Conservation (phyloP, 2,113 vertebrate species). For the Barnardius zonarius region DNA sequence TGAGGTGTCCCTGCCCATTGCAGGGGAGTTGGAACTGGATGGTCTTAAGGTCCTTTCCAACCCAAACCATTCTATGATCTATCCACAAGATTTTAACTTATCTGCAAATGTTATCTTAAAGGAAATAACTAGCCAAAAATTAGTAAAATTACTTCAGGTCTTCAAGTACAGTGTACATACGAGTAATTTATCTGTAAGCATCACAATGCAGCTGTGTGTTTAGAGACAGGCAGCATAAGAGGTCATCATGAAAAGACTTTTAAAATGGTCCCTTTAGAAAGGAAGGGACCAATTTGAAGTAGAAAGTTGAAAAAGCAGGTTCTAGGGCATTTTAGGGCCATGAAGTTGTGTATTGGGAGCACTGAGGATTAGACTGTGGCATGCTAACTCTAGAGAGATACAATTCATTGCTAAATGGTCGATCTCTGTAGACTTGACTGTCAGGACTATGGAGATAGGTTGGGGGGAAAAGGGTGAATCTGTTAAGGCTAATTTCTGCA, state of each 20-base stretch:
- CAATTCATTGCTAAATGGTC: not conserved
- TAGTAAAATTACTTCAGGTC: not conserved
- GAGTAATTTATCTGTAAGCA: not conserved
- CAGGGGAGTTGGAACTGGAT: too few species aligned
- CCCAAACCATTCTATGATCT: not conserved
- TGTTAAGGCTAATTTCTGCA: not conserved
- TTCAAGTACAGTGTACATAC: not conserved
- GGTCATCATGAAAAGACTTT: not conserved
- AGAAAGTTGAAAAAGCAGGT: not conserved
- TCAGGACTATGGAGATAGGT: not conserved
- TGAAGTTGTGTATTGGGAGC: not conserved
- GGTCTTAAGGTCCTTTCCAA: too few species aligned
- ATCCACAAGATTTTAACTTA: not conserved
- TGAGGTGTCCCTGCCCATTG: too few species aligned
- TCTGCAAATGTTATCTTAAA: not conserved
- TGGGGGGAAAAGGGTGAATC: not conserved
- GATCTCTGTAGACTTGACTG: not conserved
- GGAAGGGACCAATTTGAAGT: not conserved
- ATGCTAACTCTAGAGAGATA: not conserved
- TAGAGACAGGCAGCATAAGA: not conserved
- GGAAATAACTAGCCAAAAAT: not conserved
- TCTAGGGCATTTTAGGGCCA: not conserved
- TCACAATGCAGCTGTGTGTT: not conserved
- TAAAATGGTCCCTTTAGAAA: not conserved
- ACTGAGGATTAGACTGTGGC: not conserved